Evolutionary conservation across 2,113 vertebrate species (phyloP), one percentile per base, ranked within the genome.

Genomic region (Grantiella picta): DNA sequence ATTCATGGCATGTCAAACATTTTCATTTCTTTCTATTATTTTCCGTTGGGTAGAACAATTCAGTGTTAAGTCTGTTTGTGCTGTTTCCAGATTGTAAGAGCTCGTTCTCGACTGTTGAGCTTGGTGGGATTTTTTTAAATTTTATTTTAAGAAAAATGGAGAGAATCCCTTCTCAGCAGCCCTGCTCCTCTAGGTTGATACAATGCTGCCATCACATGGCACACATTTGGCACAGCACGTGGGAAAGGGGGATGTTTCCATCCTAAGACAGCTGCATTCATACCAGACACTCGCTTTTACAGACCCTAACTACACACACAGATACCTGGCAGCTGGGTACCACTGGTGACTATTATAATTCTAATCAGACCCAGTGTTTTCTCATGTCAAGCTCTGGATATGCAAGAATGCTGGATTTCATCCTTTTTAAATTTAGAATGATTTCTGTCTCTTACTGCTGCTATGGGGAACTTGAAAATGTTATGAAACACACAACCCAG

Each of bases 121-220:
- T 24, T 10, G 4, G 25, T 28, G 56, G 35, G 22, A 1, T 4
- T 27, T 64, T 56, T 57, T 78, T 21, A 1, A 31, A n/a, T 72
- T 90, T 82, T 8, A 68, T 80, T 73, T 56, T 36, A 80, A 38
- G 60, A 63, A 87, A 86, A 66, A 65, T 10, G 1, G 28, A 59
- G 15, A 71, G 33, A 31, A 73, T 60, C n/a, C 29, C 15, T 27
- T n/a, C 8, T 50, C 13, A 25, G 0, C 10, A 35, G 29, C 22
- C 21, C 44, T 57, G 21, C 18, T 44, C 7, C 45, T 59, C 49
- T 86, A 86, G 31, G 77, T 64, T 72, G 93, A 94, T 91, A 36
- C 97, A 91, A 98, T 92, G 95, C 97, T 98, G 98, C 97, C 98
- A 95, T 97, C 98, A 38, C 36, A 64, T 95, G 98, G 97, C 28